Evolutionary conservation across 1,140 invertebrate species (phyloP), one percentile per base, ranked within the genome.

Genomic region (Hylaeus anthracinus): DNA sequence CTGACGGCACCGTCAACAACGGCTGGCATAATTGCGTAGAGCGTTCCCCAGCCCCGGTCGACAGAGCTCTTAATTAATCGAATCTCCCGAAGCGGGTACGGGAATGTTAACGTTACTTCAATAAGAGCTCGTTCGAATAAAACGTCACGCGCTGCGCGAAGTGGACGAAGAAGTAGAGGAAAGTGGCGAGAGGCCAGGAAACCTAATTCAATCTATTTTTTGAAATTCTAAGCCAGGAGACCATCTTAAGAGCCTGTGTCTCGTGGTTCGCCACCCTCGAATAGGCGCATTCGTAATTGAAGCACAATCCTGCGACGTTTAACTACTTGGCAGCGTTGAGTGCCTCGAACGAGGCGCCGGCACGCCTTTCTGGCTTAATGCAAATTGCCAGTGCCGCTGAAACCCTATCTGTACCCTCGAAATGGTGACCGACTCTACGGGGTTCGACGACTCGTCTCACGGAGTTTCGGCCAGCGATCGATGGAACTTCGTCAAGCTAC

Each of bases 291-390:
- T 60, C 79, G 81, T 85, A 90, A 90, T 89, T 89, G 85, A 83
- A 89, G 83, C 85, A 80, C 84, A 83, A 87, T 86, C 81, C 73
- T 69, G 74, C 83, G 86, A 88, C 87, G 88, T 90, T 90, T 90
- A 88, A 86, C 86, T 86, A 88, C 87, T 88, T 84, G 43, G 75
- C 73, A 80, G 77, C 73, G 83, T 88, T 85, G 79, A 90, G 88
- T 86, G 74, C 72, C 72, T 53, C 75, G 75, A 79, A 77, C 65
- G 79, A n/a, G 66, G 70, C 51, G 64, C 56, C 63, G 63, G 60
- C 64, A 79, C 79, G 43, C 72, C 75, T 70, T 78, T 78, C 66
- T 51, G 48, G 63, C 81, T 82, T 77, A 72, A 82, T 82, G 81
- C 81, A 82, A 82, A 82, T 82, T 82, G 63, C 69, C 76, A 41